A percentile compares a stretch with the other conserved stretches of the same genome.
Evolutionary conservation across 1,140 invertebrate species (phyloP).

Genomic region (Cotesia chilonis): DNA sequence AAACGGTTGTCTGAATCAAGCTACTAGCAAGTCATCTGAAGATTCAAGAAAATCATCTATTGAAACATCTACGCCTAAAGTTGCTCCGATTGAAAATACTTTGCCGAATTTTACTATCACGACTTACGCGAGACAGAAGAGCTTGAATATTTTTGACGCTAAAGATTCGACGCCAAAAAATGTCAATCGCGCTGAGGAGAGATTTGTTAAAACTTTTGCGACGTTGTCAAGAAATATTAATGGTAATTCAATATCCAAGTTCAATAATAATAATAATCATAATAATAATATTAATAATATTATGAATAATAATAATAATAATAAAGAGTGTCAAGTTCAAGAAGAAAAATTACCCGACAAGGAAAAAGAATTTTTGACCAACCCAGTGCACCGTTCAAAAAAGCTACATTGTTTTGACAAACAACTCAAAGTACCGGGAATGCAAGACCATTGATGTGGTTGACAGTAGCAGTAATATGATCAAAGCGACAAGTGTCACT

Average conservation of each 20-base stretch:
- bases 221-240: conserved; percentile 35
- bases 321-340: not conserved
- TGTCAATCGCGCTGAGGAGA: conserved; percentile 25
- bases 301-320: not conserved
- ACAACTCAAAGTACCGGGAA: conserved; percentile 48
- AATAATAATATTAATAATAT: not conserved
- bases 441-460: conserved; percentile 15
- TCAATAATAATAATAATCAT: not conserved
- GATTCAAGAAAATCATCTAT: conserved; percentile 15
- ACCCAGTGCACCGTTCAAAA: conserved; percentile 57
- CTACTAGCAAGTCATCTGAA: conserved; percentile 12
- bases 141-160: conserved; percentile 54
- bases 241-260: not conserved
- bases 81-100: conserved; percentile 58
- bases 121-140: conserved; percentile 57
- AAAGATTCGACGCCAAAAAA: conserved; percentile 30
- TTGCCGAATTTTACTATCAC: conserved; percentile 63
- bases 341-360: not conserved
- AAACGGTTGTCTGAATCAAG: conserved; percentile 36
- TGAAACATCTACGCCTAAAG: conserved; percentile 41
- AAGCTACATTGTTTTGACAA: conserved; percentile 55
- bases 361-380: not conserved
- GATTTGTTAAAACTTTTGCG: conserved; percentile 44
- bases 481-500: conserved; percentile 46
- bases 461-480: conserved; percentile 22